Conservation (phyloP, 2,888 invertebrate species). For the Drosophila aldrichi region DNA sequence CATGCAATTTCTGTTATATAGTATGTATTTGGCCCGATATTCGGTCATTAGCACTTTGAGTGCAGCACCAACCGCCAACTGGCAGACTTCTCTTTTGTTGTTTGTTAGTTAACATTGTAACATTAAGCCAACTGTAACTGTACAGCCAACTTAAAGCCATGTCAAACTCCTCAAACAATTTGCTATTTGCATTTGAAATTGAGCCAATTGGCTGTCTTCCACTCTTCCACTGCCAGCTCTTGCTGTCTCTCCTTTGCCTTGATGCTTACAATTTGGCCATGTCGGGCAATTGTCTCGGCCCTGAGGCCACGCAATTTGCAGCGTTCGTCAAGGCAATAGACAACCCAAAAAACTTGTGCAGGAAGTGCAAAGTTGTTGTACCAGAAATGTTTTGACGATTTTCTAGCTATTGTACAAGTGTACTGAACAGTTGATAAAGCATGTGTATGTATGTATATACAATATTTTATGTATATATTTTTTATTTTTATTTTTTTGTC, state of each 20-base stretch:
- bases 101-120: conserved; percentile 47
- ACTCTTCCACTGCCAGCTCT: not conserved
- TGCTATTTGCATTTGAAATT: conserved; percentile 63
- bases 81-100: conserved; percentile 17
- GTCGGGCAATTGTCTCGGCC: conserved; percentile 58
- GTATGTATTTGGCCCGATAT: conserved; percentile 55
- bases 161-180: conserved; percentile 49
- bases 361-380: conserved; percentile 43
- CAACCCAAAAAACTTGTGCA: conserved; percentile 37
- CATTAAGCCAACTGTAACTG: conserved; percentile 29
- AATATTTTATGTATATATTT: too few relatives aligned
- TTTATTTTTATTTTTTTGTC: not conserved
- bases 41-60: conserved; percentile 62
- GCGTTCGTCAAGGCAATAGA: conserved; percentile 40
- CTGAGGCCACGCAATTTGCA: conserved; percentile 52
- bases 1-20: conserved; percentile 60
- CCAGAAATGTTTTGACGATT: conserved; percentile 26
- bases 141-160: conserved; percentile 13
- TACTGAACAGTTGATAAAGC: too few relatives aligned
- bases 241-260: not conserved
- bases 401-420: conserved; percentile 23
- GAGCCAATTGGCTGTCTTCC: conserved; percentile 65
- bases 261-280: conserved; percentile 5
- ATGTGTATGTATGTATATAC: too few relatives aligned
- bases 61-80: conserved; percentile 23